Conservation (phyloP, 2,113 vertebrate genomes). For the Triplophysa dalaica region DNA sequence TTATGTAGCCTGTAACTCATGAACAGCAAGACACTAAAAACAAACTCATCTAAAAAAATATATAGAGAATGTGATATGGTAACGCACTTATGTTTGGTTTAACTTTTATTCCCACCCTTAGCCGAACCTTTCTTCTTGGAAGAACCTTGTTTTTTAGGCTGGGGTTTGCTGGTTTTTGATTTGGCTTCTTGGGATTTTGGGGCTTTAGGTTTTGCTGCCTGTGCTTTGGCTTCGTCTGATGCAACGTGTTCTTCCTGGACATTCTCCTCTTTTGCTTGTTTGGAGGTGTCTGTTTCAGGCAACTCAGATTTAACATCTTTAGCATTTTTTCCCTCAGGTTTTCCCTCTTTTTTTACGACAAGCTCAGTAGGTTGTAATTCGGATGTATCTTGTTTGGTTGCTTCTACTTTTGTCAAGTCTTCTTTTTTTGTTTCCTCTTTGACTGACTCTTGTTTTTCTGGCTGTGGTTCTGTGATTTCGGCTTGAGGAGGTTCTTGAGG, state of each 20-base stretch:
- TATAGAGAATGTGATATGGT: neutral
- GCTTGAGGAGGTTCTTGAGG: neutral
- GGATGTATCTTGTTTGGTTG: neutral
- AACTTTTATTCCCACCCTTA: constrained; percentile 45
- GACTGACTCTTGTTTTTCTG: constrained; percentile 8
- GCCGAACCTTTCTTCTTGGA: constrained; percentile 47
- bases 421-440: constrained; percentile 2
- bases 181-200: constrained; percentile 44
- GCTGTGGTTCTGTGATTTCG: neutral
- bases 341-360: constrained; percentile 25
- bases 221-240: neutral
- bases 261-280: constrained; percentile 8
- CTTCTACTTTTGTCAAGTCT: constrained; percentile 26
- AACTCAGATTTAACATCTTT: constrained; percentile 1
- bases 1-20: constrained; percentile 19
- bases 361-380: constrained; percentile 20
- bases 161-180: constrained; percentile 27
- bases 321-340: constrained; percentile 3
- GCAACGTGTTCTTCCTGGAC: neutral
- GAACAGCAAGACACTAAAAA: constrained; percentile 24
- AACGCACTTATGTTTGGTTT: neutral
- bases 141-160: constrained; percentile 44
- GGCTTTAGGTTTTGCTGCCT: constrained; percentile 24
- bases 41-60: neutral
- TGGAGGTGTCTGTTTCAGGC: neutral